These are phyloP conservation scores for Naso thynnoides DNA, from an alignment of 2,797 vertebrate genomes.

Conservation along the genomic window DNA sequence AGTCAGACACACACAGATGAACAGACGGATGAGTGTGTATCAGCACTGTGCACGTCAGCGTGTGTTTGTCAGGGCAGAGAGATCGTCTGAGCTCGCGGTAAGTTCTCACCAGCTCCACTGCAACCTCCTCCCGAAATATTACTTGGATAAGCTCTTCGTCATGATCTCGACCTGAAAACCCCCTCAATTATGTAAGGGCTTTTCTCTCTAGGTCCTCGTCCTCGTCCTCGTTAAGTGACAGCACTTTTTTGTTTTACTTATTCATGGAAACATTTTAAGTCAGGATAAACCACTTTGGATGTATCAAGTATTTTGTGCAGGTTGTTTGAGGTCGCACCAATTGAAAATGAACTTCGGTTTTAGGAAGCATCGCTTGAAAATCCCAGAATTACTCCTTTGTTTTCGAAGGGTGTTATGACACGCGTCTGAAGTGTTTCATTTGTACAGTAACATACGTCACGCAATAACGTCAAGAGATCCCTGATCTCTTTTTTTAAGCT, in stretches of 20 bases:
- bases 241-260: constrained; percentile 46
- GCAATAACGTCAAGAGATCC: constrained; percentile 13
- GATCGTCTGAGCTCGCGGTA: not conserved
- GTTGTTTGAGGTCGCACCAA: constrained; percentile 29
- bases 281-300: constrained; percentile 50
- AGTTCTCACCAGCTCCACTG: constrained; percentile 33
- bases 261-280: constrained; percentile 65
- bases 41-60: not conserved
- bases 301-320: constrained; percentile 20
- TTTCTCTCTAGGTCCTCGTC: constrained; percentile 2
- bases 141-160: not conserved
- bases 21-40: constrained; percentile 6
- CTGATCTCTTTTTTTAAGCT: constrained; percentile 9
- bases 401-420: constrained; percentile 21
- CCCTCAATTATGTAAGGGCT: constrained; percentile 65
- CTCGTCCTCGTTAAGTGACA: constrained; percentile 33
- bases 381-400: not conserved
- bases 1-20: not conserved
- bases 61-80: constrained; percentile 25
- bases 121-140: constrained; percentile 45
- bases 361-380: constrained; percentile 13
- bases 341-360: constrained; percentile 43
- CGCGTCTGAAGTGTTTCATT: constrained; percentile 15
- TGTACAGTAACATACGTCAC: constrained; percentile 15
- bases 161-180: constrained; percentile 43